phyloP scores from a whole-genome alignment of 2,888 invertebrate genomes.

The Aspidiotus destructor region DNA sequence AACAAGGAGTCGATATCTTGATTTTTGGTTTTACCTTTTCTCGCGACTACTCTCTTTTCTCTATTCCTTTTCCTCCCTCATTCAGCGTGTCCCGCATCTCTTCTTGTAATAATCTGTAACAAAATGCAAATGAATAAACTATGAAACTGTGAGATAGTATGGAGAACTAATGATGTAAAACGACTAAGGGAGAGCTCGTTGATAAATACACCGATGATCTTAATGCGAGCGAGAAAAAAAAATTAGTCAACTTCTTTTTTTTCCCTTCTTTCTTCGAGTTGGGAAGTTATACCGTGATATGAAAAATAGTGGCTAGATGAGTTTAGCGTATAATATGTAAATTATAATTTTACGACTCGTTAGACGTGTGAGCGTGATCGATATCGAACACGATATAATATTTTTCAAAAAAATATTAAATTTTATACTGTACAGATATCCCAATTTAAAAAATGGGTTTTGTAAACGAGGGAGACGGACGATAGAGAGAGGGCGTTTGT shows the following conservation, averaged over 20 bases:
- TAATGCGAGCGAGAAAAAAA: background rate
- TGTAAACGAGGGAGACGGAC: too few relatives aligned
- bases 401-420: slow-evolving; percentile 2
- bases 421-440: background rate
- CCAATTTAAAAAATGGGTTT: too few relatives aligned
- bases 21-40: background rate
- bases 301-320: slow-evolving; percentile 13
- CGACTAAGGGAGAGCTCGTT: background rate
- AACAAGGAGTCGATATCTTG: slow-evolving; percentile 27
- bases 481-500: too few relatives aligned
- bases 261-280: too few relatives aligned
- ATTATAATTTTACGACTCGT: slow-evolving; percentile 32
- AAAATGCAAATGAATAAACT: slow-evolving; percentile 27
- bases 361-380: slow-evolving; percentile 25
- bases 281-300: background rate
- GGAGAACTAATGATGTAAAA: slow-evolving; percentile 12
- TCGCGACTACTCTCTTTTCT: background rate
- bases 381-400: slow-evolving; percentile 6
- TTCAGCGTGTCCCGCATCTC: background rate
- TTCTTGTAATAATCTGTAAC: slow-evolving; percentile 10
- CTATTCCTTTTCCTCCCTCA: background rate
- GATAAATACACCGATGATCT: background rate
- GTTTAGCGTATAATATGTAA: slow-evolving; percentile 27
- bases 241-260: background rate
- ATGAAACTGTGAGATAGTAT: background rate